phyloP scores from a whole-genome alignment of 2,113 vertebrate genomes.

The Illadopsis cleaveri region DNA sequence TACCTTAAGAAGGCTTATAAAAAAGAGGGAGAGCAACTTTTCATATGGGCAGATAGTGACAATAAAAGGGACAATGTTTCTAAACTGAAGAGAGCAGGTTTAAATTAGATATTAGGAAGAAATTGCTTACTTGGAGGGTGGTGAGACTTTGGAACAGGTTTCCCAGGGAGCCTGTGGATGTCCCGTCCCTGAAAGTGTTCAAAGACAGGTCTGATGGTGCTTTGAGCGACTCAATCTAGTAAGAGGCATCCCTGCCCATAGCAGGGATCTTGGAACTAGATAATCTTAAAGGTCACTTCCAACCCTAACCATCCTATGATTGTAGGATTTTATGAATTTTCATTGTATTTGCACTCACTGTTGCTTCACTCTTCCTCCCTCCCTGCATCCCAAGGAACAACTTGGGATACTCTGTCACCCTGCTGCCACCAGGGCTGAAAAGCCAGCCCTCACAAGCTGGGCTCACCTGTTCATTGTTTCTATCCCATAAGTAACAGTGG shows the following conservation, averaged over 20 bases:
- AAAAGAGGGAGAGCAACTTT: neutral
- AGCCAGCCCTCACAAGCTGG: neutral
- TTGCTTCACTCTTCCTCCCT: neutral
- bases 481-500: neutral
- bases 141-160: neutral
- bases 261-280: neutral
- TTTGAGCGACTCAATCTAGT: neutral
- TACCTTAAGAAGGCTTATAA: neutral
- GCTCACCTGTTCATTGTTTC: neutral
- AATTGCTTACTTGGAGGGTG: neutral
- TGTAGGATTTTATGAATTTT: neutral
- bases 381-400: accelerated
- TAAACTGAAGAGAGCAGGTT: neutral
- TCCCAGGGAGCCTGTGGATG: neutral
- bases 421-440: neutral
- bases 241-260: neutral
- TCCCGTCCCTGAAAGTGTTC: neutral
- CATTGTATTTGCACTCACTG: neutral
- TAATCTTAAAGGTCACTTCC: neutral
- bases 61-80: neutral
- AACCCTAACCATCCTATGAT: neutral
- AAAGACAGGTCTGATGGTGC: neutral
- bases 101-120: neutral
- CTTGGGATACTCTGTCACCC: neutral
- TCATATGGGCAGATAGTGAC: neutral